A percentile compares a stretch with the other conserved stretches of the same genome.
phyloP scores from a whole-genome alignment of 1,140 invertebrate species.

The Gonioctena quinquepunctata region DNA sequence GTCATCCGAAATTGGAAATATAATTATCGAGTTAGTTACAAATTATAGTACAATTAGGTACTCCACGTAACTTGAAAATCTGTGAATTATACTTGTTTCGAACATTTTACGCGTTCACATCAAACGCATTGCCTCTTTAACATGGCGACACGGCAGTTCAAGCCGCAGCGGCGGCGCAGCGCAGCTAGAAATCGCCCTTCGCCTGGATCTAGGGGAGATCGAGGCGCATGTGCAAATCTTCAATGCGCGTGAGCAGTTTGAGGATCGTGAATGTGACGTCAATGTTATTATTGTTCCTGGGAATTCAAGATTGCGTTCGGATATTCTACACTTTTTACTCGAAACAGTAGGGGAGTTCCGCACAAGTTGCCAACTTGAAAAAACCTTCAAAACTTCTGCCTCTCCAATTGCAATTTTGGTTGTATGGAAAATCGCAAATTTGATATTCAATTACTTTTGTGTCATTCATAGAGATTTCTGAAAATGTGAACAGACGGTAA shows the following conservation, averaged over 20 bases:
- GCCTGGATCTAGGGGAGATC: not conserved
- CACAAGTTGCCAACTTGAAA: no score
- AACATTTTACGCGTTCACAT: slow-evolving; percentile 60
- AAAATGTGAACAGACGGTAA: no score
- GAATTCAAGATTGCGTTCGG: no score
- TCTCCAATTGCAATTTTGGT: no score
- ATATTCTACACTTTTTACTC: no score
- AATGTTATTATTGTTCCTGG: no score
- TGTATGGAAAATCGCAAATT: no score
- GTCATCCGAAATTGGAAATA: slow-evolving; percentile 60
- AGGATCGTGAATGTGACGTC: no score
- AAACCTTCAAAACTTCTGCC: no score
- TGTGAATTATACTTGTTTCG: slow-evolving; percentile 58
- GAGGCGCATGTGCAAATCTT: not conserved
- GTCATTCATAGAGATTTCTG: no score
- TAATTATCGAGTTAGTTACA: slow-evolving; percentile 51
- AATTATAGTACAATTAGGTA: slow-evolving; percentile 58
- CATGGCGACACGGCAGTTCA: slow-evolving; percentile 59
- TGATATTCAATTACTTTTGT: no score
- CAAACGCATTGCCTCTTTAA: slow-evolving; percentile 61
- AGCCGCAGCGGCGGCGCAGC: not conserved
- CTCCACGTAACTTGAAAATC: slow-evolving; percentile 59
- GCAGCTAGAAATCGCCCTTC: not conserved
- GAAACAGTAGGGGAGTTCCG: no score
- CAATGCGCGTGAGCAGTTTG: not conserved